Percentiles rank a stretch among this genome's conserved stretches.
Evolutionary conservation across 2,113 vertebrate species (phyloP).

Genomic region (Protobothrops mucrosquamatus): DNA sequence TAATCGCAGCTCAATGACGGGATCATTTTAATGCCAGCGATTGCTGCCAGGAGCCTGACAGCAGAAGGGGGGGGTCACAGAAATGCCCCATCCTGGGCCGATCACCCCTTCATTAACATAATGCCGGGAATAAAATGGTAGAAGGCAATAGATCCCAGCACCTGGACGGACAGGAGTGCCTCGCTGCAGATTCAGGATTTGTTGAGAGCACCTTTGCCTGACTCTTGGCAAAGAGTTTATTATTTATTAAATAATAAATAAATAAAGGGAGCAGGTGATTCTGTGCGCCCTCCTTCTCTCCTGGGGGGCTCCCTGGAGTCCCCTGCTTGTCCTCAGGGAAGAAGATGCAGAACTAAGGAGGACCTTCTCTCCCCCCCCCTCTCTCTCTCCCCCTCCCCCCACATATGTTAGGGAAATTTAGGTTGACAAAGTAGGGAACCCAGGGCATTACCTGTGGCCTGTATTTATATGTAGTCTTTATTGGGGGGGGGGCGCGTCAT

Average conservation of each 20-base stretch:
- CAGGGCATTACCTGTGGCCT: neutral
- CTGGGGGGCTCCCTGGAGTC: neutral
- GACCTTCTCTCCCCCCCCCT: neutral
- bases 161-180: neutral
- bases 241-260: no score
- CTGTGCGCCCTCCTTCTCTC: neutral
- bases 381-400: neutral
- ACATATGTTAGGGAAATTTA: neutral
- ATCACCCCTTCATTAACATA: neutral
- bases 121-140: neutral
- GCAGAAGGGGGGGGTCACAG: neutral
- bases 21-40: neutral
- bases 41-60: neutral
- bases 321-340: neutral
- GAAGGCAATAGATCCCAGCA: neutral
- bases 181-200: neutral
- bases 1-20: neutral
- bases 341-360: neutral
- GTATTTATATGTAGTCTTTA: neutral
- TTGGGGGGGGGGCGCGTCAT: neutral
- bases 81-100: neutral
- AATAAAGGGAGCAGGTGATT: neutral
- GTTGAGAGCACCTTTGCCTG: neutral
- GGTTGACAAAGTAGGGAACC: neutral
- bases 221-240: no score